These are phyloP conservation scores for Temnothorax rugatulus DNA, from an alignment of 2,888 invertebrate genomes.

Conservation along the genomic window DNA sequence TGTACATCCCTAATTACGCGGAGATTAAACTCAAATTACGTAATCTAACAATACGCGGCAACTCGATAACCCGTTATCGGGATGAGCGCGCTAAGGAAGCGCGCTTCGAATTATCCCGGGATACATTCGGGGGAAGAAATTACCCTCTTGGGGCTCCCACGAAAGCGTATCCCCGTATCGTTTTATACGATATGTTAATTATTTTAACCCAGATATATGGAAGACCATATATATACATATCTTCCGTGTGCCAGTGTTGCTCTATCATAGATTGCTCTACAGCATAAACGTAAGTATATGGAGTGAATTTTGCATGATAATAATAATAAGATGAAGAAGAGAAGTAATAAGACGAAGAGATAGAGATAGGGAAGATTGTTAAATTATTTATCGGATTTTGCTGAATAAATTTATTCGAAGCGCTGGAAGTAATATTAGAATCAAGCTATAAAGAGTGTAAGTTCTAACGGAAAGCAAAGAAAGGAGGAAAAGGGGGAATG, in stretches of 20 bases:
- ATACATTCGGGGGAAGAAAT: constrained; percentile 27
- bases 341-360: neutral
- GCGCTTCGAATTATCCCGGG: constrained; percentile 34
- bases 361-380: neutral
- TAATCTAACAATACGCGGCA: constrained; percentile 52
- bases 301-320: neutral
- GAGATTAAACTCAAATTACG: constrained; percentile 54
- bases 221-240: neutral
- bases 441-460: neutral
- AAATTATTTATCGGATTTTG: constrained; percentile 23
- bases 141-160: neutral
- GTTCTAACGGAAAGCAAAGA: neutral
- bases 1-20: constrained; percentile 47
- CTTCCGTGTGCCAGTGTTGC: constrained; percentile 7
- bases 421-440: constrained; percentile 8
- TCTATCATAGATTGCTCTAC: constrained; percentile 7
- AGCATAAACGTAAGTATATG: constrained; percentile 1
- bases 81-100: constrained; percentile 32
- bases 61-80: constrained; percentile 46
- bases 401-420: constrained; percentile 7
- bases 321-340: neutral
- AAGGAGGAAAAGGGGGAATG: neutral
- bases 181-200: constrained; percentile 40
- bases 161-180: neutral
- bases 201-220: constrained; percentile 38